Conservation (phyloP, 2,888 invertebrate genomes). For the Cephus pygmeus region DNA sequence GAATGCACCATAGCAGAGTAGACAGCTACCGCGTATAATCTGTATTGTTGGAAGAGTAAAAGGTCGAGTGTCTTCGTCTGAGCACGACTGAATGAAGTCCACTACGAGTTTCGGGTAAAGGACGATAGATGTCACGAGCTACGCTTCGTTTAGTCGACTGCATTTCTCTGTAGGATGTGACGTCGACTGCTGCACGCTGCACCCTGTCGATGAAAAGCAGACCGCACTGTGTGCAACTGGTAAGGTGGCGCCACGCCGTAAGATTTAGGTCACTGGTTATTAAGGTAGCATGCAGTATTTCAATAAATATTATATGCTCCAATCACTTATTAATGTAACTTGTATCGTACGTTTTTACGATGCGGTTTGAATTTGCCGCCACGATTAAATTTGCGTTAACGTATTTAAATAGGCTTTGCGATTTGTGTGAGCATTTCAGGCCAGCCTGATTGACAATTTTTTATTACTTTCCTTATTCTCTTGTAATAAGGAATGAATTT, state of each 20-base stretch:
- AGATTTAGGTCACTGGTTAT: not conserved
- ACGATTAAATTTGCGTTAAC: not conserved
- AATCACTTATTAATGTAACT: not conserved
- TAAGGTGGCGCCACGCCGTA: not conserved
- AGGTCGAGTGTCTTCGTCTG: not conserved
- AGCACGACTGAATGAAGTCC: constrained; percentile 15
- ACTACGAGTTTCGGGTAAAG: constrained; percentile 37
- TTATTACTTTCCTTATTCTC: not conserved
- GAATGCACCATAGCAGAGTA: constrained; percentile 27
- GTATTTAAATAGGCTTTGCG: not conserved
- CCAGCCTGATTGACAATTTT: not conserved
- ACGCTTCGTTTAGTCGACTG: not conserved
- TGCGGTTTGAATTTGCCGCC: not conserved
- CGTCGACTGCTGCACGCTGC: not conserved
- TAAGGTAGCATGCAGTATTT: not conserved
- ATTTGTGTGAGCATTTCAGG: not conserved
- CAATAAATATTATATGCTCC: not conserved
- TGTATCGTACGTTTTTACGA: not conserved
- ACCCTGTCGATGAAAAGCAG: not conserved
- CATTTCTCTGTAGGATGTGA: not conserved
- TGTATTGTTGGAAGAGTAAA: constrained; percentile 50
- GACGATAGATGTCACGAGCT: constrained; percentile 52
- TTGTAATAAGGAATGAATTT: not conserved
- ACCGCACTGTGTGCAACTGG: not conserved
- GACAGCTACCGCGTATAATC: constrained; percentile 30